A percentile compares a stretch with the other conserved stretches of the same genome.
Evolutionary conservation across 2,797 vertebrate genomes (phyloP).

Genomic region (Sebastes elongatus): DNA sequence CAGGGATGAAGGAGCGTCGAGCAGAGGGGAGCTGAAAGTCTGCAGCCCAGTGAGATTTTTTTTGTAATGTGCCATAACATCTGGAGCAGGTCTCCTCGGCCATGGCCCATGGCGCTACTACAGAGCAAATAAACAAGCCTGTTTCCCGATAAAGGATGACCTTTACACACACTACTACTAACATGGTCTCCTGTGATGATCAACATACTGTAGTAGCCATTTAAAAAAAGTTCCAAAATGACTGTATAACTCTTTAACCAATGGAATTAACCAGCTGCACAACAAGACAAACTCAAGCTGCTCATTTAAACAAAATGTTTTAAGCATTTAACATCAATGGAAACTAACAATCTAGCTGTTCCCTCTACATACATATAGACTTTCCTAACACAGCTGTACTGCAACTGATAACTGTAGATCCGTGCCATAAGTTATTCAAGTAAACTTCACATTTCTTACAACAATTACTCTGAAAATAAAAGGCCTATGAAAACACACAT

Average conservation of each 20-base stretch:
- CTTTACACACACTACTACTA: background rate
- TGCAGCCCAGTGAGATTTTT: background rate
- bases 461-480: background rate
- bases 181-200: background rate
- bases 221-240: background rate
- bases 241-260: background rate
- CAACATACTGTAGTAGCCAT: background rate
- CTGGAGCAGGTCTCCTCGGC: background rate
- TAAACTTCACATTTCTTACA: background rate
- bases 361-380: background rate
- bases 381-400: background rate
- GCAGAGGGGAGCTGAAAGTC: constrained; percentile 1
- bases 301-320: background rate
- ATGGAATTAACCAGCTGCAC: background rate
- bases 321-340: background rate
- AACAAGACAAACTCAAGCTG: background rate
- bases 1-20: background rate
- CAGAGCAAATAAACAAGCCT: background rate
- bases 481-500: background rate
- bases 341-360: background rate
- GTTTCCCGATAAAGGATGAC: background rate
- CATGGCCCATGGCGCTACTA: background rate
- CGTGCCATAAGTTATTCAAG: fast-evolving
- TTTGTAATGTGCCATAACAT: constrained; percentile 5
- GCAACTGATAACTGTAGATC: background rate